Evolutionary conservation across 92 coral and sea anemone genomes (phyloP), one percentile per base, ranked within the genome.

Genomic region (Paragorgia papillata): DNA sequence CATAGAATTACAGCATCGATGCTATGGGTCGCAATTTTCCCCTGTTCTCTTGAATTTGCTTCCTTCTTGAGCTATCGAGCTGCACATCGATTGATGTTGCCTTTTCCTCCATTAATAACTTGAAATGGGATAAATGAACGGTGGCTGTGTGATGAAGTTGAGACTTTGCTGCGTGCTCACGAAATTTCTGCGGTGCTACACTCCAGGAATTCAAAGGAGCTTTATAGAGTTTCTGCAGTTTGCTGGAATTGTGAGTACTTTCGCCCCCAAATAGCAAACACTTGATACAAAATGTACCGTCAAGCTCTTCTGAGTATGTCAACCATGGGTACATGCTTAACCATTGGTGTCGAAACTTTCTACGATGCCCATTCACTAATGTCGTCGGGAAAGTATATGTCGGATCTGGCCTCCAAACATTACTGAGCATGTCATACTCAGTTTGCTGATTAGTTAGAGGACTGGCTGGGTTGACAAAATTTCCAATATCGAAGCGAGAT

Each of bases 221-320:
- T 21, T 51, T 48, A 40, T 54, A 37, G 24, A 79, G 62, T 53
- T 74, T 44, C 34, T 79, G 75, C 33, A 66, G 20, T 41, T 79
- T 79, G 20, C 40, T 66, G 15, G 83, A 61, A 40, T 79, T 54
- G 26, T 79, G 76, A 26, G 76, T 66, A 33, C 77, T 79, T 56
- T 79, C 83, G 9, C 76, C 54, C 15, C 66, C 76, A 79, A 79
- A 79, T 34, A 79, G 76, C 44, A 79, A 66, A 39, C 83, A 79
- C 17, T 54, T 79, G 34, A 79, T 35, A 51, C 83, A 79, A 40
- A 79, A 79, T 21, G 44, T 76, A 67, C 77, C 76, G 25, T 79
- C 40, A 9, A 35, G 54, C 0, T 33, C 76, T 9, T 57, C 43
- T 27, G 83, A 79, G 37, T 79, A 79, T 7, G 55, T 66, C 59